Evolutionary conservation across 2,888 invertebrate species (phyloP), one percentile per base, ranked within the genome.

Genomic region (Drosophila paramelanica): DNA sequence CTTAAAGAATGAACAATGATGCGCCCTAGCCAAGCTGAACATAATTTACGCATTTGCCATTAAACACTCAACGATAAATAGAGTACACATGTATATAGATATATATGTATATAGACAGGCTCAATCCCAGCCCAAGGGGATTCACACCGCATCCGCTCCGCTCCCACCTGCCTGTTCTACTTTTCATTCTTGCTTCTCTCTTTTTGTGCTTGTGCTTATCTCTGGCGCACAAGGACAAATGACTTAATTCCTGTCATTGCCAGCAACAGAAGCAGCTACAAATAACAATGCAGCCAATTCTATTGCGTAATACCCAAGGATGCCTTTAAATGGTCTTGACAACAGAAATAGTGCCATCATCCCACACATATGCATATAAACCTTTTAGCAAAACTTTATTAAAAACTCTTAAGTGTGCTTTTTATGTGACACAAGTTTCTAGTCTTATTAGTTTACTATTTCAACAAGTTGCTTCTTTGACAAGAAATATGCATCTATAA

Each of bases 21-120:
- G 59, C 50, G 58, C 53, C 74, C 55, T 64, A 57, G 73, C 64
- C 66, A 62, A 73, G 77, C 85, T 91, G 81, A 82, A 85, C 91
- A 91, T 88, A 90, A 84, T 90, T 91, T 88, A 89, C 88, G 88
- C 89, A 91, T 90, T 91, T 71, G 76, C 82, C 90, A 89, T 90
- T 90, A 91, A 89, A 77, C 83, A 89, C 91, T 91, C 75, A 69
- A 62, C 61, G 66, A 20, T 60, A 68, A 77, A 59, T 57, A 55
- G 41, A 23, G 25, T 67, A 33, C 13, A 53, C 20, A 25, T 23
- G 11, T 10, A 33, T 23, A 31, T 10, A 17, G 25, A 31, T 25
- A 25, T 14, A n/a, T 6, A 17, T 38, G 5, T 5, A 27, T 14
- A 14, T 39, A 8, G 10, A 7, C 20, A 7, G 36, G 23, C 45